Percentiles rank a stretch among this genome's conserved stretches.
phyloP scores from a whole-genome alignment of 2,797 vertebrate species.

The Gobionotothen gibberifrons region DNA sequence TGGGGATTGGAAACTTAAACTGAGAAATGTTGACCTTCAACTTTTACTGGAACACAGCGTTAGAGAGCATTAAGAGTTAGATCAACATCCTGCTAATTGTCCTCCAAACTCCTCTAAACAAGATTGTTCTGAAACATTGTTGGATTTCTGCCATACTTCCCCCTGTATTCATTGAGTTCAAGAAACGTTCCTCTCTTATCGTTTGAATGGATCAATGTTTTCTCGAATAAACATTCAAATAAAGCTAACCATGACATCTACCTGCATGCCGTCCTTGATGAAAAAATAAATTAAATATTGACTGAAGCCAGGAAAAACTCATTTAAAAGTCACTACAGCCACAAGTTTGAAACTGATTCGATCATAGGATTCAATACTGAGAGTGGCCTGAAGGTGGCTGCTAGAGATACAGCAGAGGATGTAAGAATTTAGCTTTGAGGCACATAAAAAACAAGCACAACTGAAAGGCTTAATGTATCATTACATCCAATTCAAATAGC shows the following conservation, averaged over 20 bases:
- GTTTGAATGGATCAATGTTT: not conserved
- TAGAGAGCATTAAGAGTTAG: slow-evolving; percentile 1
- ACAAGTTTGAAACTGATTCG: not conserved
- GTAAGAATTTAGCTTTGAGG: not conserved
- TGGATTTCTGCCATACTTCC: slow-evolving; percentile 5
- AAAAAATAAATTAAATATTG: not conserved
- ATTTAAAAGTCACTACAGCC: slow-evolving; percentile 1
- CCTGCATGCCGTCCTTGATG: not conserved
- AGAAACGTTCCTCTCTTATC: not conserved
- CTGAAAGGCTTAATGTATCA: not conserved
- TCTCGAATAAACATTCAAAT: slow-evolving; percentile 16
- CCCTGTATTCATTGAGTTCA: slow-evolving; percentile 2
- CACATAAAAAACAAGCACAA: not conserved
- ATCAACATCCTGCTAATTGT: slow-evolving; percentile 2
- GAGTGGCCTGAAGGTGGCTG: slow-evolving; percentile 52
- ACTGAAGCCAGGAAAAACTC: not conserved
- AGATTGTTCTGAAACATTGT: not conserved
- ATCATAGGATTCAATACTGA: slow-evolving; percentile 14
- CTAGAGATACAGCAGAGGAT: slow-evolving; percentile 21
- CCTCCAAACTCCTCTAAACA: slow-evolving; percentile 14
- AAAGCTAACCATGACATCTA: not conserved
- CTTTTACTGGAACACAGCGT: too few species aligned
- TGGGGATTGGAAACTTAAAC: too few species aligned
- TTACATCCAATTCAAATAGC: slow-evolving; percentile 17
- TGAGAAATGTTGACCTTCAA: too few species aligned